Base-by-base conservation (phyloP, 2,888 invertebrate genomes). In the Xestia xanthographa region DNA sequence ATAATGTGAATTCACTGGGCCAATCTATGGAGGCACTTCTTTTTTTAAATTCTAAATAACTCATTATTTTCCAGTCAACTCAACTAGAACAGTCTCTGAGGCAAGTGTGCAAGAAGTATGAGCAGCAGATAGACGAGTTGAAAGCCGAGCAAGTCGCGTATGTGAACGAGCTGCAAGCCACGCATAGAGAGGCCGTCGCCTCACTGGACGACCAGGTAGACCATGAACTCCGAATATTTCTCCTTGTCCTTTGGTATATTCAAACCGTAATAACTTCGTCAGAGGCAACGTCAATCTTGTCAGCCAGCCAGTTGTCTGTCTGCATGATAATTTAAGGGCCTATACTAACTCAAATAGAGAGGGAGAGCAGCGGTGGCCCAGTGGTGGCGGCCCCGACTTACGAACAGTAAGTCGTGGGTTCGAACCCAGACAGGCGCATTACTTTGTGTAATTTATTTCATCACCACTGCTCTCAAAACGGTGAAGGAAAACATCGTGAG, bases 81-180 rank as follows among this genome's bases (percentile, higher is more conserved):
- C 94, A 92, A 6, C 77, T 91, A 77, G 95, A 95, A 84, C 93
- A 91, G 65, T 91, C 92, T 0, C 82, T 93, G 79, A 92, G 92
- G 75, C 93, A 92, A 76, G 82, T 91, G 1, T 88, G 91, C 87
- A 93, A 90, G 88, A 93, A 92, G 79, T 91, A 93, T 74, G 95
- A 94, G 66, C 94, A 93, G 70, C 94, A 93, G 75, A 11, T 95
- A 1, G 95, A 96, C 34, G 95, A 95, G 43, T 66, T 93, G 88
- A 95, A 94, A 81, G 91, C 94, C 1, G 96, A 97, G 72, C 97
- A 97, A 58, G 89, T 94, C 38, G 93, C 95, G 0, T 93, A 94
- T 66, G 92, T 97, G 12, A 92, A 90, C 62, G 94, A 96, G 45
- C 89, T 97, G 86, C 95, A 93, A 75, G 92, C 92, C 34, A 91